These are phyloP conservation scores for Aplysina aerophoba DNA, from an alignment of 37 sponge, comb jelly and placozoan species.

Conservation along the genomic window DNA sequence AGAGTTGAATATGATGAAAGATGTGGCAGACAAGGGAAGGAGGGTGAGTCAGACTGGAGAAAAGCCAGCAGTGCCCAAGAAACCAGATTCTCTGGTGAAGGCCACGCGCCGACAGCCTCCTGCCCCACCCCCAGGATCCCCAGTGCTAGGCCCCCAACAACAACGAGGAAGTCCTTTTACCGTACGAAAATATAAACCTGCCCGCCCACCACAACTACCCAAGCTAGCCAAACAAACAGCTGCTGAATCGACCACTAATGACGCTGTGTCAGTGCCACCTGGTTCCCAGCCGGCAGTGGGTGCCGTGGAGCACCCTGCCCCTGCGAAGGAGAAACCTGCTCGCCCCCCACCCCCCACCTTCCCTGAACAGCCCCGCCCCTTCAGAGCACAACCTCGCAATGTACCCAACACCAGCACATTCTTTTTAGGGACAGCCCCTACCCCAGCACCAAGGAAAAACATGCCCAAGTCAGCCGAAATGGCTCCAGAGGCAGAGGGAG, in stretches of 20 bases:
- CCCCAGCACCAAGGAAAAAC: background rate
- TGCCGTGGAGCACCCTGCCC: background rate
- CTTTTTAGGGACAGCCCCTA: background rate
- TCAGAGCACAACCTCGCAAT: background rate
- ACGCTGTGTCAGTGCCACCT: too few relatives aligned
- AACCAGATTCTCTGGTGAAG: background rate
- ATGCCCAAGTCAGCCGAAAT: background rate
- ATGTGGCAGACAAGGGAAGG: too few relatives aligned
- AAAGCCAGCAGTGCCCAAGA: constrained; percentile 2
- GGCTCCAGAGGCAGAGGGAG: background rate
- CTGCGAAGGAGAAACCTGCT: background rate
- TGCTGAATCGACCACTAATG: too few relatives aligned
- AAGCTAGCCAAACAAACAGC: background rate
- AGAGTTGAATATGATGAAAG: too few relatives aligned
- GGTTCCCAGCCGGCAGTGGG: too few relatives aligned
- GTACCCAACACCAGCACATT: constrained; percentile 30
- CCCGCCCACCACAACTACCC: background rate
- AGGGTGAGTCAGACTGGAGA: background rate
- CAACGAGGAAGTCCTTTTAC: too few relatives aligned
- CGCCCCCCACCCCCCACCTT: background rate
- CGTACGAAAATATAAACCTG: background rate
- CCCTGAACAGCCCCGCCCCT: background rate
- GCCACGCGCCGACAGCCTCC: background rate
- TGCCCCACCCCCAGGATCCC: background rate
- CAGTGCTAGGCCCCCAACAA: background rate